These are phyloP conservation scores for Clarias pachynema DNA, from an alignment of 2,797 vertebrate species.

Conservation along the genomic window DNA sequence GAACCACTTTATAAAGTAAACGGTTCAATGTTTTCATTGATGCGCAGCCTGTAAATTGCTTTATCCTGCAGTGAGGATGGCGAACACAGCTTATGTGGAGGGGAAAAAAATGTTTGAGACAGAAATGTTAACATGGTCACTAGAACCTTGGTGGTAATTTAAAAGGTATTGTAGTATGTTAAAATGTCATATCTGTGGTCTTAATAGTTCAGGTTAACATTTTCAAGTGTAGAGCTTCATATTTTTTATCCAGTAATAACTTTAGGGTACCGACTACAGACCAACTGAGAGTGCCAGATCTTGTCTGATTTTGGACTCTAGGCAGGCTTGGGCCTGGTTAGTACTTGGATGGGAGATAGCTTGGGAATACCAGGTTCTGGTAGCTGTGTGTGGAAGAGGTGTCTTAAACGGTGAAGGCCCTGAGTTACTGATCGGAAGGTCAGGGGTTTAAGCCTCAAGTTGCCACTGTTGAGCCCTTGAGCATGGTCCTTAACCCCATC, in stretches of 20 bases:
- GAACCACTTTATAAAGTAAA: background rate
- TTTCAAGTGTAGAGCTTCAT: background rate
- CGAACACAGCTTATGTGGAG: background rate
- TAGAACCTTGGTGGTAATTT: background rate
- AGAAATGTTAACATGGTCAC: background rate
- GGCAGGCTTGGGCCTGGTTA: too few relatives aligned
- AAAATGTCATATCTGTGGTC: background rate
- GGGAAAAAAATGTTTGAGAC: background rate
- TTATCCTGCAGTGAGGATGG: background rate
- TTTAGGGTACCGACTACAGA: background rate
- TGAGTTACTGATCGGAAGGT: too few relatives aligned
- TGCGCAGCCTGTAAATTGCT: constrained; percentile 6
- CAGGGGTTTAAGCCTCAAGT: too few relatives aligned
- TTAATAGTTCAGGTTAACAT: background rate
- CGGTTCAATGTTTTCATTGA: constrained; percentile 29
- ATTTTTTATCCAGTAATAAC: background rate
- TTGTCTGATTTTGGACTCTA: too few relatives aligned
- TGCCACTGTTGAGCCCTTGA: too few relatives aligned
- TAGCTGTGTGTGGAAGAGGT: too few relatives aligned
- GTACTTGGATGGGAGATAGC: too few relatives aligned
- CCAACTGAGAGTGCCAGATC: too few relatives aligned
- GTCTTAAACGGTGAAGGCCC: too few relatives aligned
- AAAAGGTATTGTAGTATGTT: background rate
- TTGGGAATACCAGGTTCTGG: too few relatives aligned
- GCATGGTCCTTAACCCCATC: too few relatives aligned